Evolutionary conservation across 1,140 invertebrate species (phyloP), one percentile per base, ranked within the genome.

Genomic region (Aphaenogaster rudis): DNA sequence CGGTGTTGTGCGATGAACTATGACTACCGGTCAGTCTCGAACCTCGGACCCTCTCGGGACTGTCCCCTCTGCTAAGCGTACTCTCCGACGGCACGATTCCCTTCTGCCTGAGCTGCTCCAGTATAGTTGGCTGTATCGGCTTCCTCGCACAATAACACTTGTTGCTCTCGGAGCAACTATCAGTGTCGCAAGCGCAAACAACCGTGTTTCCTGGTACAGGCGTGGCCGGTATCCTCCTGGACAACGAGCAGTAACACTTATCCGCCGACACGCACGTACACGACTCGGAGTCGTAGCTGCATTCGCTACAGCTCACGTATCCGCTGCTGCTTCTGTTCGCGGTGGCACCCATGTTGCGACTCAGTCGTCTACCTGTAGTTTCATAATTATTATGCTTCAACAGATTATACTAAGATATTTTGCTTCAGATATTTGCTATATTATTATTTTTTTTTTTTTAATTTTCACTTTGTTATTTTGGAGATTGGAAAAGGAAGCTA

Each of bases 281-380:
- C 11, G 97, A 97, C 88, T 98, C 98, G 11, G 97, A 98, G 91
- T 98, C 97, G 92, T 97, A 97, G 84, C 97, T 97, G 93, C 98
- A 98, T 94, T 98, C 98, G 36, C 97, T 98, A 93, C 97, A 98
- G 15, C 97, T 98, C 7, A 98, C 97, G 91, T 98, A 98, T 8
- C 96, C 96, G 67, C 95, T 96, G 91, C 95, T 95, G 76, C 95
- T 96, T 39, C 95, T 91, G 78, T 95, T 95, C 3, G 94, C 94
- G 13, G 92, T 91, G 39, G 88, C 91, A 9, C 91, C 91, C 21
- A 88, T 77, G 42, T 80, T 92, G 8, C 94, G 91, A 42, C 88
- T 93, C 57, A 94, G 17, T 76, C 94, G 88, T 88, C 92, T 94
- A 74, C 94, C 94, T 95, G 74, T 57, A 50, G 7, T 59, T 72